These are phyloP conservation scores for Leptobrachium ailaonicum DNA, from an alignment of 2,113 vertebrate genomes.

Conservation along the genomic window DNA sequence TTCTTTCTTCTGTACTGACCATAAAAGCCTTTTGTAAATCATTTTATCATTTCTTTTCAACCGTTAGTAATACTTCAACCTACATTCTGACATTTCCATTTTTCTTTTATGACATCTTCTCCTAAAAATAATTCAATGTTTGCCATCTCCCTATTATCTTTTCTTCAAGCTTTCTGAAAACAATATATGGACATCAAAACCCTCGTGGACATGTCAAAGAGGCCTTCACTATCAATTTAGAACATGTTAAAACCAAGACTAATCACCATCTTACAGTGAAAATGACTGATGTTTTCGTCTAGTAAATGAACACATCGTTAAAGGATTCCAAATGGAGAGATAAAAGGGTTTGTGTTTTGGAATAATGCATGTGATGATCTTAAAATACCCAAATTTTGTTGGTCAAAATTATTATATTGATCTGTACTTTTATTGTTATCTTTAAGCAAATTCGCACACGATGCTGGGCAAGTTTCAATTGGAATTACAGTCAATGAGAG, in stretches of 20 bases:
- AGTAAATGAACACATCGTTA: slow-evolving; percentile 13
- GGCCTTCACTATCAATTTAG: slow-evolving; percentile 4
- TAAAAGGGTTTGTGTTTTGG: not conserved
- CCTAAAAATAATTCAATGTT: slow-evolving; percentile 69
- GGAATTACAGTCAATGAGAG: no score
- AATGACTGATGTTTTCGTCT: not conserved
- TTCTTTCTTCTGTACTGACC: slow-evolving; percentile 68
- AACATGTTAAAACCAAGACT: slow-evolving; percentile 6
- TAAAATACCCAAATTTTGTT: no score
- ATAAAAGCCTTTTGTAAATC: slow-evolving; percentile 73
- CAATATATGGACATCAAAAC: slow-evolving; percentile 50
- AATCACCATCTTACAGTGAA: slow-evolving; percentile 21
- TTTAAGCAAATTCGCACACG: no score
- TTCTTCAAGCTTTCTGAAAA: slow-evolving; percentile 51
- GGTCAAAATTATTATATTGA: no score
- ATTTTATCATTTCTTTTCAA: slow-evolving; percentile 69
- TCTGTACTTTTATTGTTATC: no score
- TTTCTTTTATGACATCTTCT: slow-evolving; percentile 70
- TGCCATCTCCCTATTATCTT: slow-evolving; percentile 63
- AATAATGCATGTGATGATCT: not conserved
- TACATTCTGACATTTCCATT: slow-evolving; percentile 71
- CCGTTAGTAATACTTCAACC: slow-evolving; percentile 70
- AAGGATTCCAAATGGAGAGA: not conserved
- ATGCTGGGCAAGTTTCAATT: no score
- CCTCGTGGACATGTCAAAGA: slow-evolving; percentile 30